Evolutionary conservation across 2,113 vertebrate species (phyloP).

Genomic region (Chitala chitala): DNA sequence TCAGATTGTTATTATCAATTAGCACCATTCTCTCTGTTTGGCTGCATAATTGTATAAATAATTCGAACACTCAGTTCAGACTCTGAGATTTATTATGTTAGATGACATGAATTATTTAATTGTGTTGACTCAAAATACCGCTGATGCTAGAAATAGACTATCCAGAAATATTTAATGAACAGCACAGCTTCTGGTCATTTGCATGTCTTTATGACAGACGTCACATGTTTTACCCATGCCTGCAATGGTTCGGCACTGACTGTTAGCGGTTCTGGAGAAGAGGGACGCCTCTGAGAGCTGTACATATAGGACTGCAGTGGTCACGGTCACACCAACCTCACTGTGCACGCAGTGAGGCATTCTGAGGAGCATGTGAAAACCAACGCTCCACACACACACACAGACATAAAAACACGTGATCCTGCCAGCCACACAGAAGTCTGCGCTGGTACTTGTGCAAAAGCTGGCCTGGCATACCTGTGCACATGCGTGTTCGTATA

Average conservation of each 20-base stretch:
- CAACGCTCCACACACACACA: neutral
- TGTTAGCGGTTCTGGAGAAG: no score
- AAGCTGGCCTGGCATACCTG: neutral
- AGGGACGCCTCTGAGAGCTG: no score
- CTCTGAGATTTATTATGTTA: no score
- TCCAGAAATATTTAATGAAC: neutral
- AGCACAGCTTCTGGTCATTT: neutral
- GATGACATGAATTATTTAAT: constrained; percentile 16
- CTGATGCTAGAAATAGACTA: neutral
- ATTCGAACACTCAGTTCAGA: no score
- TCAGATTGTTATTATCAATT: no score
- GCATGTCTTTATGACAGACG: neutral
- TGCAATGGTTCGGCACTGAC: neutral
- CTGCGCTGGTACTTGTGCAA: neutral
- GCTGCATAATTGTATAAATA: no score
- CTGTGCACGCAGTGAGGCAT: no score
- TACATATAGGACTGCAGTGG: no score
- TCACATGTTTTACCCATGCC: neutral
- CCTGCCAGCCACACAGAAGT: neutral
- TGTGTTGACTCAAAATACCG: neutral
- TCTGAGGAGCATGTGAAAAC: no score
- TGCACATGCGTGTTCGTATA: neutral
- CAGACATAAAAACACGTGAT: no score
- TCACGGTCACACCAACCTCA: no score
- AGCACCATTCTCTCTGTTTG: no score